These are phyloP conservation scores for Merops nubicus DNA, from an alignment of 2,113 vertebrate species.

Conservation along the genomic window DNA sequence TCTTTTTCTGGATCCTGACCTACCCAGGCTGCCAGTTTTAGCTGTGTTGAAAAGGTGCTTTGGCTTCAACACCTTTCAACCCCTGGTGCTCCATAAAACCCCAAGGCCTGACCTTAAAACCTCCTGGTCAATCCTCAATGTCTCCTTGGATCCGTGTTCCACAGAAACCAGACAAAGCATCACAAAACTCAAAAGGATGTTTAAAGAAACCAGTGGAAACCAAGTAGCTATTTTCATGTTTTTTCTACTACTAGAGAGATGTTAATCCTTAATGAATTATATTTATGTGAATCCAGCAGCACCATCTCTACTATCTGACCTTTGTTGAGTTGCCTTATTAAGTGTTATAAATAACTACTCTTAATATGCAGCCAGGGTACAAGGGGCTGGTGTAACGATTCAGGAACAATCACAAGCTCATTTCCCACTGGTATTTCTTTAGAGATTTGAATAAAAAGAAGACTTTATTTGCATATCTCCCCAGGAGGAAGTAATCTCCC, in stretches of 20 bases:
- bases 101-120: background rate
- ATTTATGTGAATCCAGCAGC: background rate
- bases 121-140: background rate
- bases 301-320: background rate
- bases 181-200: background rate
- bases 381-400: background rate
- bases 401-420: slow-evolving; percentile 31
- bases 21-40: background rate
- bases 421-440: slow-evolving; percentile 18
- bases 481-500: background rate
- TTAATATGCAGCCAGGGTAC: background rate
- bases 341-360: slow-evolving; percentile 23
- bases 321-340: background rate
- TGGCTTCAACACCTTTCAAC: background rate
- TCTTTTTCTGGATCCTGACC: background rate
- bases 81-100: background rate
- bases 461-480: background rate
- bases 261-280: background rate
- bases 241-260: background rate
- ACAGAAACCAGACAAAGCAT: background rate
- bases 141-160: background rate
- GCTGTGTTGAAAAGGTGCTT: background rate
- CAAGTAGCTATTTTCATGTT: background rate
- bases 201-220: background rate
- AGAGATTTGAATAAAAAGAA: background rate